phyloP scores from a whole-genome alignment of 1,140 invertebrate species.

The Procambarus clarkii region DNA sequence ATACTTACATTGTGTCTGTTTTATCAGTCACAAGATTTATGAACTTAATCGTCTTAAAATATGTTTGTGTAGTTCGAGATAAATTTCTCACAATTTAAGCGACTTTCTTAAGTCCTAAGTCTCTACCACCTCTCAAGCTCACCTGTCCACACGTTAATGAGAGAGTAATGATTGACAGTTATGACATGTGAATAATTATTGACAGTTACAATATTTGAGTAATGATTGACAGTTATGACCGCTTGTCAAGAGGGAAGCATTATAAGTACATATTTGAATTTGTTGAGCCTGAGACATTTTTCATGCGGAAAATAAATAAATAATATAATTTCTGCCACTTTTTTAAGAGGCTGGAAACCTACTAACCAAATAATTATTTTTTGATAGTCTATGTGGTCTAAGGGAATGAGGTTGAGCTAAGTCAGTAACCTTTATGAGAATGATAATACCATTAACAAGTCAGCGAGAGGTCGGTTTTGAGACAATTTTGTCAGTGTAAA shows the following conservation, averaged over 20 bases:
- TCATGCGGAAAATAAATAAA: neutral
- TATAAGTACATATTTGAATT: neutral
- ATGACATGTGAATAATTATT: too few relatives aligned
- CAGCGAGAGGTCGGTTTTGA: slow-evolving; percentile 25
- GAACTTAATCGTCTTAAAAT: neutral
- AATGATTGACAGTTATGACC: too few relatives aligned
- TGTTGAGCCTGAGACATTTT: neutral
- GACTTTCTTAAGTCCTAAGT: neutral
- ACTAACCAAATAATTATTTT: neutral
- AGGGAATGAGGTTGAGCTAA: neutral
- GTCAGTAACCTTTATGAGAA: neutral
- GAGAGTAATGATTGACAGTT: neutral
- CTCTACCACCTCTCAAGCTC: slow-evolving; percentile 21
- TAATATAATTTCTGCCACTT: neutral
- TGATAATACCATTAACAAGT: neutral
- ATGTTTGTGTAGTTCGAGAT: neutral
- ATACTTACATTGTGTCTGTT: neutral
- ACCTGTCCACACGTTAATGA: neutral
- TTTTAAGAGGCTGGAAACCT: neutral
- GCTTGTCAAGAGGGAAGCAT: neutral
- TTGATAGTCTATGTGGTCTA: neutral
- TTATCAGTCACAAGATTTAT: neutral
- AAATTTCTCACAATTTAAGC: neutral
- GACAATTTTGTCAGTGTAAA: slow-evolving; percentile 11
- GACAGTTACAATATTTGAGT: too few relatives aligned